Percentiles rank a stretch among this genome's conserved stretches.
Evolutionary conservation across 2,797 vertebrate species (phyloP).

Genomic region (Chelidonichthys spinosus): DNA sequence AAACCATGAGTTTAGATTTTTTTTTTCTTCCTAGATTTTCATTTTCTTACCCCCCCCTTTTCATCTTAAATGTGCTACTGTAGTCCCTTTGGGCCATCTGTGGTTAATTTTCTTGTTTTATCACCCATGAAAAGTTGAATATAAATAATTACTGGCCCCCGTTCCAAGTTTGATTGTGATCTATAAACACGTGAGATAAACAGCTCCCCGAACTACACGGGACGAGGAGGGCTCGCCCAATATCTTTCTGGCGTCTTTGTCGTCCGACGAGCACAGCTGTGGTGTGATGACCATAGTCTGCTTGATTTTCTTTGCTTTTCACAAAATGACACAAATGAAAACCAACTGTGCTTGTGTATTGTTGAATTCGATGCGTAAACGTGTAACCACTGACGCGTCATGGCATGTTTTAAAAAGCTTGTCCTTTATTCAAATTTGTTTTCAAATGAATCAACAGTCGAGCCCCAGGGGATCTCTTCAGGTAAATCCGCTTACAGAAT

Average conservation of each 20-base stretch:
- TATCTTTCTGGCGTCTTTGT: slow-evolving; percentile 24
- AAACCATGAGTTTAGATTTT: background rate
- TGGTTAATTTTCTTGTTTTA: slow-evolving; percentile 36
- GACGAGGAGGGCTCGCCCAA: slow-evolving; percentile 11
- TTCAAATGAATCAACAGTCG: background rate
- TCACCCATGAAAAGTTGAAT: slow-evolving; percentile 34
- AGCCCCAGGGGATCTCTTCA: background rate
- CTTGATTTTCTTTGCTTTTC: slow-evolving; percentile 30
- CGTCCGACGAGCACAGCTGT: slow-evolving; percentile 41
- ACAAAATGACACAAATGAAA: slow-evolving; percentile 14
- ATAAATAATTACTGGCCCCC: slow-evolving; percentile 25
- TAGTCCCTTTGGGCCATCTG: slow-evolving; percentile 9
- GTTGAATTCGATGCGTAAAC: background rate
- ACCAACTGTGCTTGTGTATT: slow-evolving; percentile 10
- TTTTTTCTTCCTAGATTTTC: background rate
- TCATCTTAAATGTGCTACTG: slow-evolving; percentile 11
- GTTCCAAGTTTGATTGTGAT: slow-evolving; percentile 43
- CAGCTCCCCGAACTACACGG: slow-evolving; percentile 26
- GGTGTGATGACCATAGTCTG: slow-evolving; percentile 18
- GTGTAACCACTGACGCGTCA: background rate
- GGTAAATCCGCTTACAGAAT: background rate
- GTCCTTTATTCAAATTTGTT: background rate
- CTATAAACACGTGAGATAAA: slow-evolving; percentile 43
- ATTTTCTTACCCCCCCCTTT: background rate
- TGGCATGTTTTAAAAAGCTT: background rate